Evolutionary conservation across 2,797 vertebrate genomes (phyloP).

Genomic region (Macropus fuliginosus): DNA sequence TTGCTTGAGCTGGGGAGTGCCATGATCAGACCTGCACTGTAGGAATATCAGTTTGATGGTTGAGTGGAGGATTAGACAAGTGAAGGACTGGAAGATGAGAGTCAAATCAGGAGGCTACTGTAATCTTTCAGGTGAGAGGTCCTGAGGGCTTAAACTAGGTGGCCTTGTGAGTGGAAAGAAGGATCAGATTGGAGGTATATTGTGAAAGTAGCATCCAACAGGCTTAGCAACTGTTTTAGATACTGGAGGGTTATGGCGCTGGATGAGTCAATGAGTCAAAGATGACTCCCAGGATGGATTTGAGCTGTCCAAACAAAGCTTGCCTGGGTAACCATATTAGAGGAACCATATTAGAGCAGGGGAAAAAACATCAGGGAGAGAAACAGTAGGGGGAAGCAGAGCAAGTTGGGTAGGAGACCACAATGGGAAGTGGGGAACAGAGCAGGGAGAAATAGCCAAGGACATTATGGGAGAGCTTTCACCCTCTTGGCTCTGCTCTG

Average conservation of each 20-base stretch:
- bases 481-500: background rate
- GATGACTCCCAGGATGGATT: background rate
- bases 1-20: background rate
- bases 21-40: background rate
- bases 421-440: background rate
- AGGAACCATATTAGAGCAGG: slow-evolving; percentile 16
- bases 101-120: background rate
- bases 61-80: background rate
- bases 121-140: background rate
- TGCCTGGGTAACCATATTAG: background rate
- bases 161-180: background rate
- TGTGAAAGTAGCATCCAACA: background rate
- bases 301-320: background rate
- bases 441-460: background rate
- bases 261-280: background rate
- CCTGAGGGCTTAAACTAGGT: background rate
- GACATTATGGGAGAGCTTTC: background rate
- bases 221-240: background rate
- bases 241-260: background rate
- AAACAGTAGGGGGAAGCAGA: background rate
- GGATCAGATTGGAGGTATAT: background rate
- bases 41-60: background rate
- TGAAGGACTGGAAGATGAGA: background rate
- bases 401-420: background rate
- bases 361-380: background rate